Evolutionary conservation across 92 coral and sea anemone genomes (phyloP).

Genomic region (Montipora capitata): DNA sequence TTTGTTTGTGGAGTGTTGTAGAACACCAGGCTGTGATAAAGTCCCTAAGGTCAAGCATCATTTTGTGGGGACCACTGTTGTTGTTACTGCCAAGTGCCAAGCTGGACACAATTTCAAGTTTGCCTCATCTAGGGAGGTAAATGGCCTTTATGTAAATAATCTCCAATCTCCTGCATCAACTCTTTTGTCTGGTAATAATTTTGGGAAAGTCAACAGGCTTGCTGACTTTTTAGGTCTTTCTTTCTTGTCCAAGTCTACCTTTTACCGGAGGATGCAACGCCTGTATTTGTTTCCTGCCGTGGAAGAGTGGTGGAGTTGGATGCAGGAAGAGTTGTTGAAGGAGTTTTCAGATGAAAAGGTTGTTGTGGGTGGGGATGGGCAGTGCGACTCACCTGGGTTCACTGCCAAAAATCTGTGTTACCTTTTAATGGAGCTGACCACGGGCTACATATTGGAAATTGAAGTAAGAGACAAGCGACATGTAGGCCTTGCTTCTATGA

Average conservation of each 20-base stretch:
- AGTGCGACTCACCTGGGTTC: constrained; percentile 65
- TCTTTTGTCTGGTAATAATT: constrained; percentile 62
- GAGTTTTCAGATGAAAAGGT: constrained; percentile 34
- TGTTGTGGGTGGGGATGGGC: constrained; percentile 61
- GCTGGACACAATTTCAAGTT: constrained; percentile 56
- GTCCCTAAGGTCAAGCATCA: constrained; percentile 46
- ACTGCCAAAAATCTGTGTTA: constrained; percentile 58
- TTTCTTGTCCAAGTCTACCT: constrained; percentile 43
- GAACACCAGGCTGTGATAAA: not conserved
- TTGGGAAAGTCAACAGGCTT: constrained; percentile 44
- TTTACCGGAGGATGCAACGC: constrained; percentile 50
- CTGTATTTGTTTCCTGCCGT: constrained; percentile 56
- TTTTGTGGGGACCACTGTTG: constrained; percentile 56
- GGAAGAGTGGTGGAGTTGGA: constrained; percentile 67
- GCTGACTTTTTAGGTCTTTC: constrained; percentile 48
- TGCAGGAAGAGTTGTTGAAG: constrained; percentile 25
- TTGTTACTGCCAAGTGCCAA: constrained; percentile 51
- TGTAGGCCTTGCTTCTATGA: constrained; percentile 52
- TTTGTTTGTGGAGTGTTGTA: constrained; percentile 41
- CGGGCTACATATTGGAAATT: constrained; percentile 42
- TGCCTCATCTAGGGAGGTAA: constrained; percentile 59
- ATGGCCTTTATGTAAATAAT: constrained; percentile 54
- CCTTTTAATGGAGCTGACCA: constrained; percentile 25
- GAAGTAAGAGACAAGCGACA: constrained; percentile 64
- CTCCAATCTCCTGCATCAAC: constrained; percentile 51